Evolutionary conservation across 2,113 vertebrate genomes (phyloP), one percentile per base, ranked within the genome.

Genomic region (Ursus arctos): DNA sequence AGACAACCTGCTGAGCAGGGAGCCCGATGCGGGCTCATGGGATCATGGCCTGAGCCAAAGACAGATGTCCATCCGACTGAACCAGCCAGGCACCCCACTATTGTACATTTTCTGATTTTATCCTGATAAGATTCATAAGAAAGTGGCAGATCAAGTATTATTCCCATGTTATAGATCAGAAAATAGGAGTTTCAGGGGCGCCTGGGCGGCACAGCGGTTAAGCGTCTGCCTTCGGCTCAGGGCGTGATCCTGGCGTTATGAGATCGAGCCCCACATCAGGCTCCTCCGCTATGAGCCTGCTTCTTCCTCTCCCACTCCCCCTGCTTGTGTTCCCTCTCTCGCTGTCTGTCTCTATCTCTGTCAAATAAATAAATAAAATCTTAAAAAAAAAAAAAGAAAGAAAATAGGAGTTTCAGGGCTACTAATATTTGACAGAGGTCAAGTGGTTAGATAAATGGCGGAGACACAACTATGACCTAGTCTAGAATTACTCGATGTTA

Each of bases 61-160:
- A 26, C 43, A 28, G 13, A 28, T 9, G 13, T 14, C 7, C 7
- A 28, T 31, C 72, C 4, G 2, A 28, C 24, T 49, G 43, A 28
- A 24, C 72, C 43, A 49, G 6, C 26, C 2, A 28, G 72, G 14
- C 1, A 7, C 26, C 72, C 26, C 24, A 22, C 72, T 74, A 1
- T 43, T 53, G 19, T 14, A 72, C 22, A 33, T 83, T 57, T 84
- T 97, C 92, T n/a, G n/a, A 67, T 59, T 88, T 65, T 36, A 92
- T 88, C 36, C 49, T 96, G 33, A 67, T 18, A 90, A 80, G 63
- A 72, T 88, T 88, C 43, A 31, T 59, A 84, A 74, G 57, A 94
- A 84, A 79, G 40, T 63, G 36, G 18, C 51, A 90, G 51, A 40
- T 90, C 8, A 92, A 8, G 16, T 87, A 22, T 79, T 77, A 82